A percentile compares a stretch with the other conserved stretches of the same genome.
Conservation (phyloP, 2,888 invertebrate genomes). For the Phytoseiulus persimilis region DNA sequence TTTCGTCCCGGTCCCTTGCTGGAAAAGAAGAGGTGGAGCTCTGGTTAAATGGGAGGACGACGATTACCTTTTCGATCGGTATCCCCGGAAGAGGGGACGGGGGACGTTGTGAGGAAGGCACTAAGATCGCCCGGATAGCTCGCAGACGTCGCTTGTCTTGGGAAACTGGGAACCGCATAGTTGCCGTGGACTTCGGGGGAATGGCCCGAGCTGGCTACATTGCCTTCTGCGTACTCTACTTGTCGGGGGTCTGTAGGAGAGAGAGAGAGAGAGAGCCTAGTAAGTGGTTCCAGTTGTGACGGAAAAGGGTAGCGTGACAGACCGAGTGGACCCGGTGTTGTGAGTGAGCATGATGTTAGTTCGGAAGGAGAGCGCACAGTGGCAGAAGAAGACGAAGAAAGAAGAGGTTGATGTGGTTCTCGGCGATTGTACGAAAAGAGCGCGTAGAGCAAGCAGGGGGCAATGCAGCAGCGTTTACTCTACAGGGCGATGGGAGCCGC, state of each 20-base stretch:
- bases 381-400: not conserved
- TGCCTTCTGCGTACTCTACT: constrained; percentile 38
- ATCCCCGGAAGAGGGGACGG: constrained; percentile 1
- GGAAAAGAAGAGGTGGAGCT: not conserved
- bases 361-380: not conserved
- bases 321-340: not conserved
- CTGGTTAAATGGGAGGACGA: not conserved
- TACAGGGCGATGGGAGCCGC: too few species aligned
- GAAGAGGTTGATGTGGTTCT: not conserved
- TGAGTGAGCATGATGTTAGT: not conserved
- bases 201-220: constrained; percentile 12
- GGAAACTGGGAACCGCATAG: constrained; percentile 31
- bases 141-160: constrained; percentile 9
- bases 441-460: not conserved
- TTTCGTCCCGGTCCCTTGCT: constrained; percentile 28
- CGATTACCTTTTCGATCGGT: constrained; percentile 34
- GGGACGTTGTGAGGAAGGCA: constrained; percentile 25
- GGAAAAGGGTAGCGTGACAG: not conserved
- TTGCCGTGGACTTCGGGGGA: constrained; percentile 18
- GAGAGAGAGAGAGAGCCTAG: constrained; percentile 15
- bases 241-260: constrained; percentile 37
- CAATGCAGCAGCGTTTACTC: not conserved
- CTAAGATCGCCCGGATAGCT: constrained; percentile 38
- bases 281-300: not conserved
- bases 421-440: too few species aligned